Percentiles rank a stretch among this genome's conserved stretches.
These are phyloP conservation scores for Tetragonisca angustula DNA, from an alignment of 2,888 invertebrate genomes.

Conservation along the genomic window DNA sequence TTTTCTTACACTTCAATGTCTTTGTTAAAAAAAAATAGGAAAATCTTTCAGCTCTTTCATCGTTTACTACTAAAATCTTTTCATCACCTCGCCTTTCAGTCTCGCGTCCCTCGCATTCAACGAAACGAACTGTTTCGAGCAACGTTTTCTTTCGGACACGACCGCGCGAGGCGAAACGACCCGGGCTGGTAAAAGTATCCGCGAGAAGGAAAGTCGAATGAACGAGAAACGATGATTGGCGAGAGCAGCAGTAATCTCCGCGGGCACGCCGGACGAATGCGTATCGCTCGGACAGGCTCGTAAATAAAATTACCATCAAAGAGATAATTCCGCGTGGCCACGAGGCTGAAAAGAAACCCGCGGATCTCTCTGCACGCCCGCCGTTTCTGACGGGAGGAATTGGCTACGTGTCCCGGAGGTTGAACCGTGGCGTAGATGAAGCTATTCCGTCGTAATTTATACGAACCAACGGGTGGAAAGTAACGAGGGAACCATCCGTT, in stretches of 20 bases:
- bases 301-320: slow-evolving; percentile 56
- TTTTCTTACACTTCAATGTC: no score
- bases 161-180: slow-evolving; percentile 9
- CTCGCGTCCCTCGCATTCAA: not conserved
- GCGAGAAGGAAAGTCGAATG: slow-evolving; percentile 29
- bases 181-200: slow-evolving; percentile 17
- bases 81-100: not conserved
- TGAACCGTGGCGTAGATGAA: slow-evolving; percentile 58
- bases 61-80: no score
- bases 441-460: slow-evolving; percentile 65
- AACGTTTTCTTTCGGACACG: not conserved
- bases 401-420: slow-evolving; percentile 29
- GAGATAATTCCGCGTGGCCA: slow-evolving; percentile 37
- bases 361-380: slow-evolving; percentile 36
- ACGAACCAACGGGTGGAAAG: slow-evolving; percentile 56
- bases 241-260: not conserved
- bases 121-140: not conserved
- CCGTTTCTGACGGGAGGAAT: slow-evolving; percentile 45
- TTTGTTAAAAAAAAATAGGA: not conserved
- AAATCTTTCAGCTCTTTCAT: no score
- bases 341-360: slow-evolving; percentile 23
- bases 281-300: slow-evolving; percentile 27
- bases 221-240: slow-evolving; percentile 45
- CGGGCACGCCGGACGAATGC: slow-evolving; percentile 15
- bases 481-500: slow-evolving; percentile 67